Evolutionary conservation across 1,140 invertebrate species (phyloP).

Genomic region (Berghia stephanieae): DNA sequence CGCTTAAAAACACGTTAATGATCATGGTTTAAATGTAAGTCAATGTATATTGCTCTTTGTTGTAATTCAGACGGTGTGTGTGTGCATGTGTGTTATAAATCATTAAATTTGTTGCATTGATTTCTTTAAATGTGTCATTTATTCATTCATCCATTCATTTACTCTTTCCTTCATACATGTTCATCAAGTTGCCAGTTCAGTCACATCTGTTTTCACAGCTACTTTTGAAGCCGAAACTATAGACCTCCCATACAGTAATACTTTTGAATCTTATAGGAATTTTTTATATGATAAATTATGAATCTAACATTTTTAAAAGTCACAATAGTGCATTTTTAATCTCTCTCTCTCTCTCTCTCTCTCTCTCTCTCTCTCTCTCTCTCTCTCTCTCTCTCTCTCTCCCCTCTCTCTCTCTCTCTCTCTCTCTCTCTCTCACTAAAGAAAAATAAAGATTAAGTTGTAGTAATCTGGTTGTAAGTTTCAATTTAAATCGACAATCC

Average conservation of each 20-base stretch:
- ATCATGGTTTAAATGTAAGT: not conserved
- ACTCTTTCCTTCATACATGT: not conserved
- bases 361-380: slow-evolving; percentile 18
- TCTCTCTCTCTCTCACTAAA: not conserved
- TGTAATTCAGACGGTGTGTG: too few relatives aligned
- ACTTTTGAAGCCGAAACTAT: too few relatives aligned
- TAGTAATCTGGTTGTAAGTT: too few relatives aligned
- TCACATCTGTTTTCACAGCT: too few relatives aligned
- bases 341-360: slow-evolving; percentile 15
- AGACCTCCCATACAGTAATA: too few relatives aligned
- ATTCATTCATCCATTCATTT: too few relatives aligned
- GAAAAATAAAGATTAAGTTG: too few relatives aligned
- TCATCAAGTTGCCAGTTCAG: not conserved
- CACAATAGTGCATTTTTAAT: too few relatives aligned
- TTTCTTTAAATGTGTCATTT: not conserved
- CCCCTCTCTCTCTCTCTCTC: slow-evolving; percentile 16
- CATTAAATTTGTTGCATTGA: not conserved
- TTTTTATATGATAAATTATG: too few relatives aligned
- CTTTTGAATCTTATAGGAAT: too few relatives aligned
- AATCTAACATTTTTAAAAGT: too few relatives aligned
- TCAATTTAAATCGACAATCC: too few relatives aligned
- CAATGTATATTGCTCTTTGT: not conserved
- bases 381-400: slow-evolving; percentile 3
- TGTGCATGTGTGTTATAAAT: slow-evolving; percentile 11
- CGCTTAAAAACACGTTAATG: not conserved